Base-by-base conservation (phyloP, 2,888 invertebrate genomes). In the Timema cristinae region DNA sequence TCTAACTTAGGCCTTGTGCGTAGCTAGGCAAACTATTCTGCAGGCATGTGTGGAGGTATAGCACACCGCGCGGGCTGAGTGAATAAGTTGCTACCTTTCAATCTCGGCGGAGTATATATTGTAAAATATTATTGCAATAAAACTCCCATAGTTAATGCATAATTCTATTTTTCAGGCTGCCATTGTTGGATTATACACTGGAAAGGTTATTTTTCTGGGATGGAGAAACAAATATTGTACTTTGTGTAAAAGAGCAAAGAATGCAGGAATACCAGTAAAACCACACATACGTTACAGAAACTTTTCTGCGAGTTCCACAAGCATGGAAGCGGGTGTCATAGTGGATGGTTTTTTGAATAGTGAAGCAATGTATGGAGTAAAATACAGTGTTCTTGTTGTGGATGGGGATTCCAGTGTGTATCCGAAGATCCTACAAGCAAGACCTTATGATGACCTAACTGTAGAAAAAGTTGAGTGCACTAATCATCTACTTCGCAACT, bases 161-260 rank as follows among this genome's bases (percentile, higher is more conserved):
- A 32, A 32, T 32, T 4, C 32, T 2, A 7, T 63, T 63, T n/a
- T 63, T 63, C 32, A 63, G 47, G 63, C 63, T 63, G 63, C 47
- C 47, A 63, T 63, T 11, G 63, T 63, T 16, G 63, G 47, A 10
- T 63, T 63, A 11, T 15, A 63, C 48, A 63, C 63, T 11, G 63
- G 63, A 47, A 63, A 47, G n/a, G 63, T 63, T 11, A 47, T 63
- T 6, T 63, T 63, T 47, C 47, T 63, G 2, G 63, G 32, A 10
- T 63, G 63, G 32, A 63, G 63, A 8, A 63, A 63, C 63, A 63
- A 63, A 63, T 63, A 63, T 47, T 63, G 6, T 47, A 63, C 63
- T 7, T 47, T 63, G n/a, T 63, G 47, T 13, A 63, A 48, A 7
- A 63, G 63, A 32, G 32, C 32, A 32, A 32, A 32, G 32, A 32